These are phyloP conservation scores for Tholera decimalis DNA, from an alignment of 2,888 invertebrate species.

Conservation along the genomic window DNA sequence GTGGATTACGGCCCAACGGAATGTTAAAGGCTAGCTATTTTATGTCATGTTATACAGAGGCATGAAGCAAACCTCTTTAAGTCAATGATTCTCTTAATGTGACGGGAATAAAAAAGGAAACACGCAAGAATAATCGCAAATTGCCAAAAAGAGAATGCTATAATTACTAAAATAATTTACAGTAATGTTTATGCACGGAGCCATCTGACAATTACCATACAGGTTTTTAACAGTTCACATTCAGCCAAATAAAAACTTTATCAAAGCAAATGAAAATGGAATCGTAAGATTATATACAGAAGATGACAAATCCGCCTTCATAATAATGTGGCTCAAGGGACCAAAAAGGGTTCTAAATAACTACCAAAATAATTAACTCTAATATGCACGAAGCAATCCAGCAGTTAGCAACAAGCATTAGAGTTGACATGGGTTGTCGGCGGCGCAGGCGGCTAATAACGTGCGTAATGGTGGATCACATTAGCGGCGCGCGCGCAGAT, in stretches of 20 bases:
- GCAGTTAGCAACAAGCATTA: constrained; percentile 64
- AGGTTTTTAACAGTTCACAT: not conserved
- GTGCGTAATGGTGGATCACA: constrained; percentile 83
- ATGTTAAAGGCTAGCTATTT: no score
- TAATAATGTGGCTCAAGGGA: constrained; percentile 34
- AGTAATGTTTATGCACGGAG: constrained; percentile 36
- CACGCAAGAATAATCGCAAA: no score
- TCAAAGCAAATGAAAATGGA: not conserved
- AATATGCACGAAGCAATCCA: constrained; percentile 49
- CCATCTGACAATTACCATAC: not conserved
- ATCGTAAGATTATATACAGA: not conserved
- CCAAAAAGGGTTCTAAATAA: constrained; percentile 21
- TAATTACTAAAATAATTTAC: constrained; percentile 48
- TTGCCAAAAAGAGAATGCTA: no score
- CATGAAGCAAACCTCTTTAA: no score
- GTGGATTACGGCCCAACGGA: no score
- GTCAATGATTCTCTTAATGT: no score
- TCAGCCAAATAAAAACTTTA: not conserved
- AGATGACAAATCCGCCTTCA: constrained; percentile 18
- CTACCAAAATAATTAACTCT: constrained; percentile 39
- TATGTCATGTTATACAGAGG: no score
- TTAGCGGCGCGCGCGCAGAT: constrained; percentile 86
- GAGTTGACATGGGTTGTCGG: constrained; percentile 73
- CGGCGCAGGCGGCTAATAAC: constrained; percentile 79
- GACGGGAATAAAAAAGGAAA: no score